These are phyloP conservation scores for Dendronephthya gigantea DNA, from an alignment of 64 coral and sea anemone genomes.

Conservation along the genomic window DNA sequence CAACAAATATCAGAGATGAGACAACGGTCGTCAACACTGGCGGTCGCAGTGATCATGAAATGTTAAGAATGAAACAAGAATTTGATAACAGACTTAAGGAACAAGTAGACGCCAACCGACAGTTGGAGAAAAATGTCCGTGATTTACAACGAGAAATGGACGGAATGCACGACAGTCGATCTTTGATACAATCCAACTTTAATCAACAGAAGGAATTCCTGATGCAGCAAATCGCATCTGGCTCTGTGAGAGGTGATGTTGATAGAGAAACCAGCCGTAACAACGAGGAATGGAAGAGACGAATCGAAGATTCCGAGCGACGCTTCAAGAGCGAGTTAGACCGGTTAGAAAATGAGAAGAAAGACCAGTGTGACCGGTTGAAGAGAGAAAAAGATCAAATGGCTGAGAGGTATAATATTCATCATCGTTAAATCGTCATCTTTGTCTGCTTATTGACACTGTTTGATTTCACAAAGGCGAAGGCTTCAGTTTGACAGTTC, in stretches of 20 bases:
- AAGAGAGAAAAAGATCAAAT: neutral
- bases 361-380: neutral
- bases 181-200: neutral
- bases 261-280: neutral
- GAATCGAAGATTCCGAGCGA: neutral
- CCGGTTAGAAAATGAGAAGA: neutral
- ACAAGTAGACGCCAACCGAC: neutral
- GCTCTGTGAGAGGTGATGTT: neutral
- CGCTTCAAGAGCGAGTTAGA: neutral
- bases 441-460: too few species aligned
- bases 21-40: neutral
- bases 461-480: too few species aligned
- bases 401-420: neutral
- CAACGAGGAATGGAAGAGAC: neutral
- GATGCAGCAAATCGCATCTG: neutral
- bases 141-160: neutral
- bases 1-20: neutral
- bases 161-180: neutral
- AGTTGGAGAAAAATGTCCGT: neutral
- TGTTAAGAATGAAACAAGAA: neutral
- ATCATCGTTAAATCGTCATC: too few species aligned
- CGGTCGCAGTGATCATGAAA: neutral
- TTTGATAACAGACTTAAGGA: neutral
- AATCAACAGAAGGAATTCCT: slow-evolving; percentile 4
- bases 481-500: too few species aligned